Base-by-base conservation (phyloP, 2,797 vertebrate genomes). In the Phylloscopus collybita region DNA sequence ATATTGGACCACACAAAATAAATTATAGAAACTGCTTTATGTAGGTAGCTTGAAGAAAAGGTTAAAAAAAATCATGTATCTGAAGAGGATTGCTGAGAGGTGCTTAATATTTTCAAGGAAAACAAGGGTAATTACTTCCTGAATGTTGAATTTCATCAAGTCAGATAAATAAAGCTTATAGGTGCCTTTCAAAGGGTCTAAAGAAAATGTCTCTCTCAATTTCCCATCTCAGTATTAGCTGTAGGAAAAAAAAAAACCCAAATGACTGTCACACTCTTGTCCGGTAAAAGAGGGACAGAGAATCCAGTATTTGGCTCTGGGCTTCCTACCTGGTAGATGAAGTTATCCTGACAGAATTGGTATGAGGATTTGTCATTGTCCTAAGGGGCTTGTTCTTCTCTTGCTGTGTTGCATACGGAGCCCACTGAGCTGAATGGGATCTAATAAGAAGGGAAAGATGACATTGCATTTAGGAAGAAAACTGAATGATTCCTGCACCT, bases 401-500 rank as follows among this genome's bases (percentile, higher is more conserved):
- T 83, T 83, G n/a, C 66, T 66, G 21, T 50, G 62, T 49, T 75
- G 73, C 71, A n/a, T 80, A 67, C 0, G 1, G 91, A 92, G 76
- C 49, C 50, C 45, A 69, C 51, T 69, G 76, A 95, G 61, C 80
- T 81, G 74, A 92, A 90, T 64, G 44, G 86, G 50, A 86, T 78
- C 47, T 95, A 93, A 93, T 70, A 87, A 85, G 79, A 91, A 92
- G 73, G 84, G 80, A 95, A 90, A 90, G 90, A 85, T 85, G 78
- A 97, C 74, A 65, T 27, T 88, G 79, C 92, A 84, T 88, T 97
- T 95, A 47, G 72, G 67, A 78, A 84, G 81, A 84, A 91, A 88
- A 53, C 8, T 0, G 57, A 93, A 88, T 66, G 38, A 75, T 75
- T 92, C 45, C 53, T 34, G 40, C 18, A 49, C n/a, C 47, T 78